Base-by-base conservation (phyloP, 2,113 vertebrate genomes). In the Gobiocypris rarus region DNA sequence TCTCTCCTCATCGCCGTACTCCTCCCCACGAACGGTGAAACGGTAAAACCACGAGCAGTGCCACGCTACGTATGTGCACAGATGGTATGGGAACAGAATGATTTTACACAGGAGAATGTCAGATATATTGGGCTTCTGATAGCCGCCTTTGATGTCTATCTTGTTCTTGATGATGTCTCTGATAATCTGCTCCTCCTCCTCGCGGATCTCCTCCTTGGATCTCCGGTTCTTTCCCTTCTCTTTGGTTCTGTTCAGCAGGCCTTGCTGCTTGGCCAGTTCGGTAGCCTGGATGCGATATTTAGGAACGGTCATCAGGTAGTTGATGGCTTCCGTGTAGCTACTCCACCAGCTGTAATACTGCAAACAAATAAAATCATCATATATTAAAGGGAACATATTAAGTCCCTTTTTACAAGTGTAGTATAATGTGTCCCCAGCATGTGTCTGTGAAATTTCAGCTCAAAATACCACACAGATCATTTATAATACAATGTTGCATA, bases 291-390 rank as follows among this genome's bases (percentile, higher is more conserved):
- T 97, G 2, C 97, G 95, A 87, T 97, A 99, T 90, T 97, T 98
- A 89, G 98, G 97, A 83, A 99, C 95, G 0, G 96, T 99, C 79
- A 96, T 94, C 89, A 99, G 90, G 91, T 98, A 99, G 92, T 93
- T 97, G 91, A 99, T 97, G 83, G 97, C 97, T 91, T 99, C 97
- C 9, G 97, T 97, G 89, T 99, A 99, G 93, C 97, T 99, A 90
- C 94, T 98, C 96, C 96, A 96, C 98, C 98, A 99, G 91, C 97
- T 99, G 95, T 98, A 98, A 92, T 96, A 99, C 98, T 99, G 88
- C 7, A 65, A 63, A 54, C 56, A 56, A 19, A 45, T 13, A 24
- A 24, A 41, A 58, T 56, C 52, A 56, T 50, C n/a, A 9, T 38
- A 38, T 38, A 38, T 38, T 38, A 38, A 38, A 38, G 38, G 38